These are phyloP conservation scores for Cryptus armator DNA, from an alignment of 2,888 invertebrate species.

Conservation along the genomic window DNA sequence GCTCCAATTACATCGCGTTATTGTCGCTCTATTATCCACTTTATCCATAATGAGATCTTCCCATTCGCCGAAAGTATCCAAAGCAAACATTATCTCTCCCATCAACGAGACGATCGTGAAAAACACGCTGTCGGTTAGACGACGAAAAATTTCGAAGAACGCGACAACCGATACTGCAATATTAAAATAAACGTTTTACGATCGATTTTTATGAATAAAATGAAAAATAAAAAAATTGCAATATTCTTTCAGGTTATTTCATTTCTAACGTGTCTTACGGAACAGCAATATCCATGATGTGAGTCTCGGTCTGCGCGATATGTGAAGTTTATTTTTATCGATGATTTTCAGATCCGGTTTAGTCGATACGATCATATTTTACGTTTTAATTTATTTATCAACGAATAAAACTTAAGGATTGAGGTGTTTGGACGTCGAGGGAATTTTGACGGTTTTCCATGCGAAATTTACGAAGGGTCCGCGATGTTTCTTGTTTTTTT, in stretches of 20 bases:
- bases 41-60: slow-evolving; percentile 76
- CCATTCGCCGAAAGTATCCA: slow-evolving; percentile 77
- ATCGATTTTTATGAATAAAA: no score
- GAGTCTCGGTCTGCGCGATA: slow-evolving; percentile 72
- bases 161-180: slow-evolving; percentile 73
- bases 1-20: slow-evolving; percentile 73
- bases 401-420: background rate
- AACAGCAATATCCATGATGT: slow-evolving; percentile 70
- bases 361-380: slow-evolving; percentile 63
- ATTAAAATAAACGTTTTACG: background rate
- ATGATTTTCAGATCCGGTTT: slow-evolving; percentile 69
- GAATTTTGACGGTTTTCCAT: slow-evolving; percentile 14
- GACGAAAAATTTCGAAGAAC: slow-evolving; percentile 71
- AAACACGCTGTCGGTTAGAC: slow-evolving; percentile 70
- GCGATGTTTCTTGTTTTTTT: background rate
- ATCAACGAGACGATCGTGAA: slow-evolving; percentile 69
- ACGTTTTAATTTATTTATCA: slow-evolving; percentile 36
- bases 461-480: background rate
- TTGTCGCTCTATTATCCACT: slow-evolving; percentile 70
- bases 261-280: slow-evolving; percentile 67
- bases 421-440: background rate
- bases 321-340: slow-evolving; percentile 70
- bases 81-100: slow-evolving; percentile 74
- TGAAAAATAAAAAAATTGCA: no score
- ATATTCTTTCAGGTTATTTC: background rate